A percentile compares a stretch with the other conserved stretches of the same genome.
phyloP scores from a whole-genome alignment of 1,140 invertebrate genomes.

The Drosophila ficusphila region DNA sequence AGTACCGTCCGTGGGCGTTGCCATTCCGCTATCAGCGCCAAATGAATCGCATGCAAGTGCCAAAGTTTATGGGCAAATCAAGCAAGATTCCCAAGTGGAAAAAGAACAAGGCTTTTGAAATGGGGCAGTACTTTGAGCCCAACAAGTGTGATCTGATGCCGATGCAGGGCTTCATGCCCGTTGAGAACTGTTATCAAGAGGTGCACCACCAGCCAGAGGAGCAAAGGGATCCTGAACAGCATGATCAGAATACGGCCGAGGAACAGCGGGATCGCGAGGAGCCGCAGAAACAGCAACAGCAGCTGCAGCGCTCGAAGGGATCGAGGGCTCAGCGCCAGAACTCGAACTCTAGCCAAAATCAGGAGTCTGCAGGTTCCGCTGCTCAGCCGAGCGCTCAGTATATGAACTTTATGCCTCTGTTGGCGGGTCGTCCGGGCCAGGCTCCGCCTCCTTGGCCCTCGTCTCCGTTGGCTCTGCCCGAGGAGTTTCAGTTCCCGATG shows the following conservation, averaged over 20 bases:
- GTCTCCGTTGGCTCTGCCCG: conserved; percentile 20
- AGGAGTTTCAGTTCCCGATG: conserved; percentile 37
- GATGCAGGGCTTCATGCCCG: conserved; percentile 51
- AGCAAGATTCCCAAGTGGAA: conserved; percentile 50
- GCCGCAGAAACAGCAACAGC: conserved; percentile 13
- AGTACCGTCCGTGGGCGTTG: conserved; percentile 87
- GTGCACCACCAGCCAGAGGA: neutral
- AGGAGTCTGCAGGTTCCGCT: neutral
- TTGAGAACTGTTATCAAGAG: conserved; percentile 43
- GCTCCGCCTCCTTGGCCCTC: conserved; percentile 24
- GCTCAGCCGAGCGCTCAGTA: conserved; percentile 16
- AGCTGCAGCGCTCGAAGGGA: conserved; percentile 17
- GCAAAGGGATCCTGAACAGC: neutral
- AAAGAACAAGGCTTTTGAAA: conserved; percentile 52
- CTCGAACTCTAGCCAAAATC: neutral
- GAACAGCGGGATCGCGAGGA: conserved; percentile 9
- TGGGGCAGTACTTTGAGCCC: conserved; percentile 46
- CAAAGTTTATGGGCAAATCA: conserved; percentile 35
- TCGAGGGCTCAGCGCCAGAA: neutral
- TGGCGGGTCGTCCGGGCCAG: conserved; percentile 3
- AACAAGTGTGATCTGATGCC: conserved; percentile 40
- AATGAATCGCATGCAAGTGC: conserved; percentile 47
- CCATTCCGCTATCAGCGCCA: conserved; percentile 85
- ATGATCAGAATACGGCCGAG: conserved; percentile 2
- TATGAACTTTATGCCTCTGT: conserved; percentile 47